Base-by-base conservation (phyloP, 1,140 invertebrate species). In the Chymomyza costata region DNA sequence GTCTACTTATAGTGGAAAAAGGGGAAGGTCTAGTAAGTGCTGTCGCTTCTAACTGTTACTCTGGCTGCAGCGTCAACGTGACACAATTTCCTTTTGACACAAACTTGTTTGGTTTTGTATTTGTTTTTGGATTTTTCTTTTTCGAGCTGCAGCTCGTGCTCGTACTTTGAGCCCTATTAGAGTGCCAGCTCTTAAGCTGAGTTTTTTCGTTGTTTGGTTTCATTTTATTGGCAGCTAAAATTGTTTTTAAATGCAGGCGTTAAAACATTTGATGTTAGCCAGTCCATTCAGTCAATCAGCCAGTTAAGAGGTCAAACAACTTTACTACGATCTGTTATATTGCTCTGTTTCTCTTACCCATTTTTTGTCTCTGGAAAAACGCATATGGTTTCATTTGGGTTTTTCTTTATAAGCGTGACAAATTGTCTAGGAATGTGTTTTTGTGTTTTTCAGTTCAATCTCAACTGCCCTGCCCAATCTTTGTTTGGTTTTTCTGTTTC, bases 221-320 rank as follows among this genome's bases (percentile, higher is more conserved):
- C 10, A 44, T 66, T 70, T 80, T 80, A 80, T 80, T 80, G 73
- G 73, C 71, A 78, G 67, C 67, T 67, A 59, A 71, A 78, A 80
- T 78, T 80, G 70, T 80, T 73, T 80, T 80, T 80, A 80, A 80
- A 80, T 78, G 71, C 71, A 80, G 67, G 52, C 67, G 73, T 67
- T 73, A 81, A 80, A 76, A 73, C 78, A 76, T 76, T 76, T 76
- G 48, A 67, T 71, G 31, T 3, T 48, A 51, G 37, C 38, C 59
- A 37, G 32, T 34, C 47, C n/a, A n/a, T n/a, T 21, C 43, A 30
- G 38, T 71, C 62, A 47, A 28, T 21, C 58, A 53, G 39, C 62
- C 66, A 66, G 54, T 67, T 59, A 73, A 80, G 73, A 59, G 73
- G 73, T 80, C 73, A 80, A 78, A 67, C 71, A 78, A 78, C 67